phyloP scores from a whole-genome alignment of 2,797 vertebrate genomes.

The Lycodopsis pacificus region DNA sequence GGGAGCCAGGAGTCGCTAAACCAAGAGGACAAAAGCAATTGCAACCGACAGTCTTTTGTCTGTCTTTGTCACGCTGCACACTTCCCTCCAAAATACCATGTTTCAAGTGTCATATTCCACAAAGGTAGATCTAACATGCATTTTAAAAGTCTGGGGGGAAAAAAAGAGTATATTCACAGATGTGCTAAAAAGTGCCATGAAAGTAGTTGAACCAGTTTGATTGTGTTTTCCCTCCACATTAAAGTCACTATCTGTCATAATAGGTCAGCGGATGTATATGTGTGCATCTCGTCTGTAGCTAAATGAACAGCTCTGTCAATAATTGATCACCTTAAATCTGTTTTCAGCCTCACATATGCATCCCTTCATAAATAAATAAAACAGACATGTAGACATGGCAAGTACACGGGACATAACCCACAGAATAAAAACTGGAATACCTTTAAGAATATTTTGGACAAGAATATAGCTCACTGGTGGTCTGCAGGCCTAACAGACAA shows the following conservation, averaged over 20 bases:
- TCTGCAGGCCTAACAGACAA: conserved; percentile 11
- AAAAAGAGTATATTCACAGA: background rate
- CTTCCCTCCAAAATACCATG: conserved; percentile 34
- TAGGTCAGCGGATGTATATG: conserved; percentile 23
- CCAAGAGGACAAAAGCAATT: conserved; percentile 30
- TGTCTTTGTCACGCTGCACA: conserved; percentile 29
- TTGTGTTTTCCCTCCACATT: background rate
- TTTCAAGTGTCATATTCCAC: conserved; percentile 26
- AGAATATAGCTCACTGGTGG: background rate
- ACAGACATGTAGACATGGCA: conserved; percentile 26
- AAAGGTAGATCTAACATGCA: background rate
- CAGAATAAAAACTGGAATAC: conserved; percentile 20
- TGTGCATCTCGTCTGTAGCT: conserved; percentile 26
- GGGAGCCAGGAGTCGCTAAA: conserved; percentile 28
- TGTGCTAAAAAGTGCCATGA: background rate
- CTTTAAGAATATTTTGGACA: conserved; percentile 15
- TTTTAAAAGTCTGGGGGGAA: background rate
- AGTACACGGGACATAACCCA: conserved; percentile 20
- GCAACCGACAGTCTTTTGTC: conserved; percentile 24
- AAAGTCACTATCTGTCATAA: conserved; percentile 8
- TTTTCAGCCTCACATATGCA: conserved; percentile 28
- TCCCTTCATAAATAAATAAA: conserved; percentile 57
- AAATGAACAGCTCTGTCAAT: conserved; percentile 40
- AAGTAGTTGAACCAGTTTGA: background rate
- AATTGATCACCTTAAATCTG: conserved; percentile 54